Evolutionary conservation across 2,888 invertebrate genomes (phyloP), one percentile per base, ranked within the genome.

Genomic region (Lingula anatina): DNA sequence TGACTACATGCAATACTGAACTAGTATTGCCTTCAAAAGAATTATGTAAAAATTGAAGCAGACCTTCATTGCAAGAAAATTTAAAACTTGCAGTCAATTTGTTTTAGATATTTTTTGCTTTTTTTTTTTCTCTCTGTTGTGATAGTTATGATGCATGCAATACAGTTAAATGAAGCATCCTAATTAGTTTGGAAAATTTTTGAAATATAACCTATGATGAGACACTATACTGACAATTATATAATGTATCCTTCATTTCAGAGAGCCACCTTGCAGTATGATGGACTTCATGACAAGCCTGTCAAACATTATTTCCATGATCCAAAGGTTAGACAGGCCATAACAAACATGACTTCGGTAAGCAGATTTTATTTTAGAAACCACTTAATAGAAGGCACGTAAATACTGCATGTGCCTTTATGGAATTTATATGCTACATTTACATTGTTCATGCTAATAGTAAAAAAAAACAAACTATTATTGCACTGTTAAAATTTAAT

Each of bases 261-360:
- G 73, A 56, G 70, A 35, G 59, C 70, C 4, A 67, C 71, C 4
- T 55, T 71, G n/a, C 65, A 66, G 59, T 69, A 71, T 62, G 66
- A 68, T 54, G 71, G 71, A 0, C 56, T 72, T 21, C 70, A 72
- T 51, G 74, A 74, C 51, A 54, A 68, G 43, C 65, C 74, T 9
- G 60, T 74, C 40, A 74, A 74, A 51, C 72, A 73, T 50, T 72
- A 73, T 58, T 74, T 72, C 61, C 68, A 64, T 40, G 57, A 61
- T 18, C 62, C 63, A 5, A 64, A 66, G 24, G 67, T 70, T 18
- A 58, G 65, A 51, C 55, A 60, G 12, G 54, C 55, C 36, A 62
- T 74, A 37, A 73, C 73, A 24, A 64, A 72, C 38, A 59, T 73
- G 55, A 59, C 60, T 25, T 51, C 59, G 43, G 73, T 73, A 62